Evolutionary conservation across 1,140 invertebrate species (phyloP).

Genomic region (Ridgeia piscesae): DNA sequence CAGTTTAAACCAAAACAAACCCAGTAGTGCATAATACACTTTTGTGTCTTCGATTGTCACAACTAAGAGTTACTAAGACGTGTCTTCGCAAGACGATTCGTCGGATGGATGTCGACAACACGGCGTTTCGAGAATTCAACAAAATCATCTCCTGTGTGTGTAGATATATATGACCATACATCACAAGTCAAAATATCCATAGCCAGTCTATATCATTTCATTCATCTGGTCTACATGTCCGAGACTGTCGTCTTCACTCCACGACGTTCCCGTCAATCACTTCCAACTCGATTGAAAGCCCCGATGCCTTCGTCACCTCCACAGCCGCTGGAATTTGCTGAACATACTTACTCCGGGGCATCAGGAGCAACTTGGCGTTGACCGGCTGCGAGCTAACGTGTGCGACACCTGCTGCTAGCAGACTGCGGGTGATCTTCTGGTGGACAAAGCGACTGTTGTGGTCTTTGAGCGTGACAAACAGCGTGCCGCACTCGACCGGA

Average conservation of each 20-base stretch:
- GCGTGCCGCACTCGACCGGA: background rate
- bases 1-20: background rate
- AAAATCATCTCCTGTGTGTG: background rate
- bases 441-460: background rate
- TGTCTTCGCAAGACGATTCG: too few species aligned
- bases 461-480: background rate
- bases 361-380: background rate
- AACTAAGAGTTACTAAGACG: background rate
- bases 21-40: too few species aligned
- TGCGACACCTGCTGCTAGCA: background rate
- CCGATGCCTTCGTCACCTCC: background rate
- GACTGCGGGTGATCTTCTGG: background rate
- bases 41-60: background rate
- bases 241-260: background rate
- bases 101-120: too few species aligned
- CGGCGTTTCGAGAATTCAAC: too few species aligned
- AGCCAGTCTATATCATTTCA: background rate
- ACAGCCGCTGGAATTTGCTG: background rate
- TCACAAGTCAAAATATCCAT: background rate
- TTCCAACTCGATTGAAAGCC: background rate
- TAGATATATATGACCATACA: background rate
- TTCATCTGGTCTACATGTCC: background rate
- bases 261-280: background rate
- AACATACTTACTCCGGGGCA: background rate
- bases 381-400: background rate